Evolutionary conservation across 1,140 invertebrate genomes (phyloP), one percentile per base, ranked within the genome.

Genomic region (Chionoecetes opilio): DNA sequence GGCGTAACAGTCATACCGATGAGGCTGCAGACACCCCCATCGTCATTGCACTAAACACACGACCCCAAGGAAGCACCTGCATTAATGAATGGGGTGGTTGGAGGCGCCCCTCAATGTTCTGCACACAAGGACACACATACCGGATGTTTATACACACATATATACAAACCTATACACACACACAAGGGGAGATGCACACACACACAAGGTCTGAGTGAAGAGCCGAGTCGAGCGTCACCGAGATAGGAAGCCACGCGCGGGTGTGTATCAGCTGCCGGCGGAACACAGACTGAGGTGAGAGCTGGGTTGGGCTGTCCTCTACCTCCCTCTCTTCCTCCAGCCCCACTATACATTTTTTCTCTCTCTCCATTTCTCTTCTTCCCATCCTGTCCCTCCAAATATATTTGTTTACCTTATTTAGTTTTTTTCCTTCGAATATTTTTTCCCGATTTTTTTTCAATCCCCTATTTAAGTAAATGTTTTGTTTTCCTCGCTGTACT

Each of bases 261-360:
- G 21, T 75, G 63, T 75, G 9, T 75, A 75, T 75, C 63, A 75
- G 63, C 11, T n/a, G 63, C 63, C 63, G n/a, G 63, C 63, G n/a
- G 63, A 26, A 75, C 63, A 26, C 63, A 75, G 63, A 75, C 63
- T 75, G 63, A 75, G 63, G 63, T 75, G 63, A 75, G n/a, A n/a
- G 63, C 63, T 75, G 63, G 26, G n/a, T 1, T 75, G 63, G 26
- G n/a, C 9, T 75, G 63, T 75, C 63, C 63, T 75, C 63, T 75
- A 17, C 2, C 63, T 75, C 21, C n/a, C 63, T 75, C 63, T 26
- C 63, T 75, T 26, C 63, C 63, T 75, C 63, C n/a, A 17, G 5
- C 21, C n/a, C 63, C 63, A n/a, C n/a, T n/a, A 26, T n/a, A n/a
- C 21, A 17, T n/a, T 26, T 75, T n/a, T 75, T 75, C n/a, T 75